Evolutionary conservation across 2,113 vertebrate species (phyloP).

Genomic region (Mobula hypostoma): DNA sequence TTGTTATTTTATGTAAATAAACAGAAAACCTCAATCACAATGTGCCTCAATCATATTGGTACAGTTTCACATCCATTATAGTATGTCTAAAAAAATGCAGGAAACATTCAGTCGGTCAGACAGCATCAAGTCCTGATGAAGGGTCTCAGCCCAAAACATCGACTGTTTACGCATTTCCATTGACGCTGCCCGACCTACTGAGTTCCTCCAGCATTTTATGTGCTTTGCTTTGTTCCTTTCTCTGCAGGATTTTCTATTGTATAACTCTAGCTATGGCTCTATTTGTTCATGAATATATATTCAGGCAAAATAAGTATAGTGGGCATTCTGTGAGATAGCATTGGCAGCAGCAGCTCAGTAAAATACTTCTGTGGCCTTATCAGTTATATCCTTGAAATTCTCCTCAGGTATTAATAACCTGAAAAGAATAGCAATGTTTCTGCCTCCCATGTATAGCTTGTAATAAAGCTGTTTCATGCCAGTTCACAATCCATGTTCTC

Average conservation of each 20-base stretch:
- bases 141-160: no score
- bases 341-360: neutral
- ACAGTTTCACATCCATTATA: no score
- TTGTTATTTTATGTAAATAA: neutral
- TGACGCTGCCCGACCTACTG: no score
- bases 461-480: neutral
- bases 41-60: no score
- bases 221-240: no score
- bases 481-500: neutral
- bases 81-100: no score
- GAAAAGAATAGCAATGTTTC: neutral
- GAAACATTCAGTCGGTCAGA: no score
- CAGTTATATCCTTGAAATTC: neutral
- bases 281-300: neutral
- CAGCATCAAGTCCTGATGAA: no score
- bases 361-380: neutral
- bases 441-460: neutral
- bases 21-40: neutral
- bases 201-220: no score
- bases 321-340: neutral
- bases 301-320: neutral
- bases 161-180: no score
- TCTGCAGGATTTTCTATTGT: neutral
- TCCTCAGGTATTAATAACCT: neutral
- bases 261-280: neutral